Evolutionary conservation across 1,140 invertebrate species (phyloP).

Genomic region (Druon quercuslanigerum): DNA sequence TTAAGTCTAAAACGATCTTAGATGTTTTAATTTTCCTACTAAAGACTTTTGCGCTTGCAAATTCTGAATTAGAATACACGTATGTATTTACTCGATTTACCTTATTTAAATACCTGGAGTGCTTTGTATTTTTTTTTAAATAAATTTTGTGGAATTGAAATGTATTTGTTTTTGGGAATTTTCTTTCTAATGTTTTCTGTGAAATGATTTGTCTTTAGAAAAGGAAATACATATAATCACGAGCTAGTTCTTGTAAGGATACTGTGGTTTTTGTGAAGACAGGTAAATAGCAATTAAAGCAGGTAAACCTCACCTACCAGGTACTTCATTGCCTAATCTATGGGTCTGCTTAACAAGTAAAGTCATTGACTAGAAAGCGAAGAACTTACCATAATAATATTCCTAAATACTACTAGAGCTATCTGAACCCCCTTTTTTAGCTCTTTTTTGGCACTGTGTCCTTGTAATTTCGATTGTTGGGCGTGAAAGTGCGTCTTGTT

Average conservation of each 20-base stretch:
- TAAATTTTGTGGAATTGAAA: background rate
- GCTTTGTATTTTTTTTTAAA: background rate
- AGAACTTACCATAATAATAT: no score
- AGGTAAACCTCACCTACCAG: background rate
- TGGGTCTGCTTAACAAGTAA: background rate
- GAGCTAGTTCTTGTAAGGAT: background rate
- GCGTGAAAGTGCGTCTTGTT: background rate
- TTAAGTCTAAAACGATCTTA: no score
- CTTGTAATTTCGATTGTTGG: background rate
- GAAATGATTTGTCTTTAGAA: background rate
- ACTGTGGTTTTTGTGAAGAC: background rate
- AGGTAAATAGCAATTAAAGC: background rate
- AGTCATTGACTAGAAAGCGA: background rate
- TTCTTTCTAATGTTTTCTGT: background rate
- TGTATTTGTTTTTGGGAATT: background rate
- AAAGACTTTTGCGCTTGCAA: no score
- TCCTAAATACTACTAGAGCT: no score
- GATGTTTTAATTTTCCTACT: no score
- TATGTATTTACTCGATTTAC: no score
- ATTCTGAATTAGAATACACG: no score
- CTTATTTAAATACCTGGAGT: background rate
- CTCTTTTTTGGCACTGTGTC: no score
- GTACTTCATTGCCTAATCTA: background rate
- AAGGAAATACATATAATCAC: background rate
- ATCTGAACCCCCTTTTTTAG: no score